Evolutionary conservation across 2,888 invertebrate species (phyloP), one percentile per base, ranked within the genome.

Genomic region (Ichneumon xanthorius): DNA sequence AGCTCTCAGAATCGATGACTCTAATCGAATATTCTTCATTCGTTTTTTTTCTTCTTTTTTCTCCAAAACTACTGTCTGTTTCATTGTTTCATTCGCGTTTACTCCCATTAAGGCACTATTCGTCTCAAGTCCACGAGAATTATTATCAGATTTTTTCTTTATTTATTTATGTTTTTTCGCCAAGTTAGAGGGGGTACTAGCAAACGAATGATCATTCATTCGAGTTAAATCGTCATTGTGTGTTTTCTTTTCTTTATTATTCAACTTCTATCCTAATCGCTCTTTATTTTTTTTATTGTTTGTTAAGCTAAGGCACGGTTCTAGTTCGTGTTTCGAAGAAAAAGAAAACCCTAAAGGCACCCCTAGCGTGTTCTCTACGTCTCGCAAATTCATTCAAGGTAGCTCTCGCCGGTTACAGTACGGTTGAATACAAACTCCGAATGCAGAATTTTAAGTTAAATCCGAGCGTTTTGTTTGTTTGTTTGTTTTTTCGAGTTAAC

Each of bases 301-400:
- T 73, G 58, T 65, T 72, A 81, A 85, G 89, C 92, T 93, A 93
- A 93, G 93, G 93, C 93, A 93, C 93, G 92, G 80, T 91, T 87
- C 91, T 91, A 92, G 82, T 85, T 79, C 71, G 80, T 77, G 82
- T 83, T 77, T 77, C 88, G 84, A 88, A 89, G 78, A 78, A 84
- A 80, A 87, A 88, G 86, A 89, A 89, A 87, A 89, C 89, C 87
- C 92, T 91, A 90, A 93, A 93, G 93, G 92, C 92, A 93, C 30
- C 90, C 91, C 90, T 87, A 91, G 86, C 87, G 80, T 75, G 75
- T 53, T 76, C 75, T 83, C 65, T 48, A 61, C 61, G 61, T 78
- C 80, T 70, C 72, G 71, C 40, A 72, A 61, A 37, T 70, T 75
- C 14, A 55, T 78, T 80, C 70, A 85, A 19, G 40, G 9, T 22